Percentiles rank a stretch among this genome's conserved stretches.
Evolutionary conservation across 2,888 invertebrate genomes (phyloP).

Genomic region (Eupsilia transversa): DNA sequence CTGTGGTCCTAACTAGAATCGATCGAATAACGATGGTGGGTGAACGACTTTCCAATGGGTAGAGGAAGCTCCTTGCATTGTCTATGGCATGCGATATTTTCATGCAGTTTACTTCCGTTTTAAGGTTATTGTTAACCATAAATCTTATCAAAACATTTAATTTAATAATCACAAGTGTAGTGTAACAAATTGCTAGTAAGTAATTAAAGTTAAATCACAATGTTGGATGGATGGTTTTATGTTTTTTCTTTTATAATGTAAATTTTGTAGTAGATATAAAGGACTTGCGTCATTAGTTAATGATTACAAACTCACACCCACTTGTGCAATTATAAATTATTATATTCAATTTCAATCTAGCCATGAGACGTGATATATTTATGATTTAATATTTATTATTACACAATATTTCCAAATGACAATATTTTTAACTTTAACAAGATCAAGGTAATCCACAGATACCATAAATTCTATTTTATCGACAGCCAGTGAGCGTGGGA

Average conservation of each 20-base stretch:
- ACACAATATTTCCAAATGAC: constrained; percentile 24
- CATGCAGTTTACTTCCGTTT: neutral
- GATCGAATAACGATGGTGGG: constrained; percentile 1
- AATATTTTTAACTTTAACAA: constrained; percentile 53
- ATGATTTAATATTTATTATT: constrained; percentile 25
- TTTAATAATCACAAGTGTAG: neutral
- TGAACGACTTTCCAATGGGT: constrained; percentile 32
- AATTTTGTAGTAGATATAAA: constrained; percentile 28
- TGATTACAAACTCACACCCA: constrained; percentile 59
- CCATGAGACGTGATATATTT: constrained; percentile 30
- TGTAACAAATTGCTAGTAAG: constrained; percentile 8
- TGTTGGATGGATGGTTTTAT: constrained; percentile 4
- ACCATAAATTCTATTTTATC: constrained; percentile 63
- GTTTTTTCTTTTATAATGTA: constrained; percentile 42
- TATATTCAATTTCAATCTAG: constrained; percentile 30
- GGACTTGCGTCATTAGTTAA: constrained; percentile 60
- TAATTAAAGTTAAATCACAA: constrained; percentile 14
- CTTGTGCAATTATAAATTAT: constrained; percentile 66
- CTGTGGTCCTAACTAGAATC: neutral
- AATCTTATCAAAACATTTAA: neutral
- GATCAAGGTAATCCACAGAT: constrained; percentile 58
- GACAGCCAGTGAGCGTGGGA: constrained; percentile 54
- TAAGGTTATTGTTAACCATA: neutral
- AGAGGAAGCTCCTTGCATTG: constrained; percentile 33
- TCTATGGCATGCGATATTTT: constrained; percentile 3